Conservation (phyloP, 2,888 invertebrate species). For the Dascillus cervinus region DNA sequence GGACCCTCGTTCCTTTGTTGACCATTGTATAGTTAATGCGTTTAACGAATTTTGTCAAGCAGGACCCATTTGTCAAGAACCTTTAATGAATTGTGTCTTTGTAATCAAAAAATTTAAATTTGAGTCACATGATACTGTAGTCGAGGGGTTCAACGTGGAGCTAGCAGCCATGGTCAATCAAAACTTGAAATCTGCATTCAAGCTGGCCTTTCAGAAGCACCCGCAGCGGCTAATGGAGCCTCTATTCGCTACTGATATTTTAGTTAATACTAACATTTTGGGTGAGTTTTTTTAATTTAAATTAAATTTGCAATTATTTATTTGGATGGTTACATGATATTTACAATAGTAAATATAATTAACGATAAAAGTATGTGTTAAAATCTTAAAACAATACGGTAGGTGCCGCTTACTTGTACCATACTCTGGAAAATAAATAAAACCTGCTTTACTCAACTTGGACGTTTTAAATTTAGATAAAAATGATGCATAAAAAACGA, state of each 20-base stretch:
- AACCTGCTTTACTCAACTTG: too few relatives aligned
- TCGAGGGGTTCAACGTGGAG: slow-evolving; percentile 25
- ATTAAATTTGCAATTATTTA: too few relatives aligned
- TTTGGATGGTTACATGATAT: too few relatives aligned
- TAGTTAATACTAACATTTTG: slow-evolving; percentile 34
- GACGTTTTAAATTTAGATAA: too few relatives aligned
- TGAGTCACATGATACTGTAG: slow-evolving; percentile 24
- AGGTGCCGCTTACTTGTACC: too few relatives aligned
- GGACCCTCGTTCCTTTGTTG: slow-evolving; percentile 56
- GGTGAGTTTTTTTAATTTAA: slow-evolving; percentile 10
- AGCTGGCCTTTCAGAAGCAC: slow-evolving; percentile 80
- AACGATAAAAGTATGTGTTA: too few relatives aligned
- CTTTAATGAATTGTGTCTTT: slow-evolving; percentile 92
- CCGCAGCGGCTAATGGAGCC: slow-evolving; percentile 90
- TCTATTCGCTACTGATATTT: slow-evolving; percentile 57
- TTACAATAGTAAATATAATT: too few relatives aligned
- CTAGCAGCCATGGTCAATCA: slow-evolving; percentile 7
- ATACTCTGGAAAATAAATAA: too few relatives aligned
- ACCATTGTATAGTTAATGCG: slow-evolving; percentile 76
- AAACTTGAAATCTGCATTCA: slow-evolving; percentile 55
- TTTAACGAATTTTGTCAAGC: slow-evolving; percentile 76
- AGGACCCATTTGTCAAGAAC: slow-evolving; percentile 95
- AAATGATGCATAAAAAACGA: too few relatives aligned
- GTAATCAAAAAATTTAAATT: slow-evolving; percentile 77
- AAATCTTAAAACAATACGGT: too few relatives aligned